Evolutionary conservation across 2,797 vertebrate genomes (phyloP).

Genomic region (Arctocebus calabarensis): DNA sequence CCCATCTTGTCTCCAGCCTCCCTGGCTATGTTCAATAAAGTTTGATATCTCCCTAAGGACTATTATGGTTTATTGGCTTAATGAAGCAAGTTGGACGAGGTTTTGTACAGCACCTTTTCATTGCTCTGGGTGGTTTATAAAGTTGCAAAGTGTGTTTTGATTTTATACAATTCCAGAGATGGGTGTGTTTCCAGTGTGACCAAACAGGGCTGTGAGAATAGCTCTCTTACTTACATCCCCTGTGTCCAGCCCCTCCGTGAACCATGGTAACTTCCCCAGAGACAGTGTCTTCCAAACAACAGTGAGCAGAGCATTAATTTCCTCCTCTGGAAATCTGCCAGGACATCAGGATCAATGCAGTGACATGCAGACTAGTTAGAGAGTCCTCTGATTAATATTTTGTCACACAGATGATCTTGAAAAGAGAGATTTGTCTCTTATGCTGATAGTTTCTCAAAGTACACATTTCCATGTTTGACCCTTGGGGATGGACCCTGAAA

Average conservation of each 20-base stretch:
- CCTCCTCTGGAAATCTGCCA: conserved; percentile 33
- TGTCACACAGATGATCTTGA: background rate
- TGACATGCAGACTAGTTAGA: background rate
- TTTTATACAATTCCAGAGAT: conserved; percentile 14
- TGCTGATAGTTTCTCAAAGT: background rate
- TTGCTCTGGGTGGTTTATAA: conserved; percentile 20
- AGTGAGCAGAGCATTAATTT: background rate
- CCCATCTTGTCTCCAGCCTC: background rate
- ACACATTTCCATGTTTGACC: background rate
- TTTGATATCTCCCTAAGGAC: background rate
- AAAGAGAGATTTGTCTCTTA: background rate
- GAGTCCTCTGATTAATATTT: background rate
- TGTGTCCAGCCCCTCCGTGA: background rate
- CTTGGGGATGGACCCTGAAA: background rate
- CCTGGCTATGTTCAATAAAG: background rate
- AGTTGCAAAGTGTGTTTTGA: conserved; percentile 6
- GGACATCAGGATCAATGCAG: background rate
- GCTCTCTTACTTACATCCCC: background rate
- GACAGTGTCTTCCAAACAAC: background rate
- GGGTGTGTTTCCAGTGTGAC: conserved; percentile 13
- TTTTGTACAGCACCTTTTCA: background rate
- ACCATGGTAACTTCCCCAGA: background rate
- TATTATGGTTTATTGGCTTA: conserved; percentile 39
- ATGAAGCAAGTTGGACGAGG: conserved; percentile 40
- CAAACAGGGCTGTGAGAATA: conserved; percentile 6